A percentile compares a stretch with the other conserved stretches of the same genome.
phyloP scores from a whole-genome alignment of 2,888 invertebrate genomes.

The Lordiphosa andalusiaca region DNA sequence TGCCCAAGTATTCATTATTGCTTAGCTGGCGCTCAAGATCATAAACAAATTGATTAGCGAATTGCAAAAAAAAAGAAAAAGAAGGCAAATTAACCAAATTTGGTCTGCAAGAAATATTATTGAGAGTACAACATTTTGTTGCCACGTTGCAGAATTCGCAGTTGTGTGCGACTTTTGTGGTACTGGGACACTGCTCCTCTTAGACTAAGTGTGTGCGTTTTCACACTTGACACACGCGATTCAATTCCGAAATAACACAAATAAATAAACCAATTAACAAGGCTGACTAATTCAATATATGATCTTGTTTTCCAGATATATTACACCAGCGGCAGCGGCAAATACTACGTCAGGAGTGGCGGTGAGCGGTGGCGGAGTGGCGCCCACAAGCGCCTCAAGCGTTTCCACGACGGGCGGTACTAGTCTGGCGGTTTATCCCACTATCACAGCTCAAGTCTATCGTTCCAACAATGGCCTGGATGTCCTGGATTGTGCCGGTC shows the following conservation, averaged over 20 bases:
- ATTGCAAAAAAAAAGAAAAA: constrained; percentile 41
- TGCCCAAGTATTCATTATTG: constrained; percentile 32
- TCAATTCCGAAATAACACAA: constrained; percentile 34
- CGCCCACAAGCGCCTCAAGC: constrained; percentile 28
- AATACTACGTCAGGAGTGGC: constrained; percentile 70
- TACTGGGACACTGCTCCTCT: constrained; percentile 25
- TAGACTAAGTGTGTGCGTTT: constrained; percentile 46
- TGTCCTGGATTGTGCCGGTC: constrained; percentile 64
- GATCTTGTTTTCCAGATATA: constrained; percentile 72
- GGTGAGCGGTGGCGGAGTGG: constrained; percentile 3
- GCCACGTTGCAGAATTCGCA: constrained; percentile 48
- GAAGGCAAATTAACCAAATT: constrained; percentile 26
- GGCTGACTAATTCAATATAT: constrained; percentile 16
- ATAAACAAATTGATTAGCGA: constrained; percentile 72
- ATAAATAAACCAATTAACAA: constrained; percentile 64
- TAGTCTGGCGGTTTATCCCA: constrained; percentile 76
- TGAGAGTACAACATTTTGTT: constrained; percentile 32
- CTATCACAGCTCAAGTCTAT: constrained; percentile 74
- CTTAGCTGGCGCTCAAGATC: constrained; percentile 43
- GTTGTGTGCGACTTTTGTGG: constrained; percentile 55
- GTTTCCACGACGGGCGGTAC: constrained; percentile 46
- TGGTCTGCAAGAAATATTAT: constrained; percentile 36
- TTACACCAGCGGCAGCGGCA: constrained; percentile 77
- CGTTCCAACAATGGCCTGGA: constrained; percentile 68
- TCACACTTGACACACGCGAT: constrained; percentile 49